Conservation (phyloP, 2,113 vertebrate species). For the Riparia riparia region DNA sequence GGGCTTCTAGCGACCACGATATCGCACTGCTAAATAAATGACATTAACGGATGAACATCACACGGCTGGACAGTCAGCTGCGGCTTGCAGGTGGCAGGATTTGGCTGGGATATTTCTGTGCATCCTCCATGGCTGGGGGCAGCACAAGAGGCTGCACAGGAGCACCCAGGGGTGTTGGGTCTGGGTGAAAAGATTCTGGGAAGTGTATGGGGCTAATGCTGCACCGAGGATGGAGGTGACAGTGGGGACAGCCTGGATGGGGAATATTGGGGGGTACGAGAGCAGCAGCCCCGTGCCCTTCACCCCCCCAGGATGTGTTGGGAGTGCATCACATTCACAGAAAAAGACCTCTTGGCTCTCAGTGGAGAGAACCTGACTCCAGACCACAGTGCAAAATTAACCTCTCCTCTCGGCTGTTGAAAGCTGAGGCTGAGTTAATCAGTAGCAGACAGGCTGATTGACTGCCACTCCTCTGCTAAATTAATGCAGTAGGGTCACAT, state of each 20-base stretch:
- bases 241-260: neutral
- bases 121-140: neutral
- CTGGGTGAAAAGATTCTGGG: neutral
- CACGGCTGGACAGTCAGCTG: neutral
- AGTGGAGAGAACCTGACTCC: neutral
- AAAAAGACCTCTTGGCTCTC: neutral
- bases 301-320: fast-evolving
- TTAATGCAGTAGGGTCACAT: neutral
- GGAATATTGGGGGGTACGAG: fast-evolving
- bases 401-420: neutral
- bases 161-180: neutral
- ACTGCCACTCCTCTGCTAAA: conserved; percentile 1
- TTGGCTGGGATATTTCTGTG: neutral
- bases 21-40: neutral
- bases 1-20: neutral
- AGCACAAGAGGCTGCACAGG: neutral
- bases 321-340: neutral
- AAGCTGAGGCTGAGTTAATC: neutral
- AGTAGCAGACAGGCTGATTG: neutral
- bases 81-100: neutral
- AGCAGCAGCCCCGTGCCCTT: neutral
- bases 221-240: neutral
- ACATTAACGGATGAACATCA: neutral
- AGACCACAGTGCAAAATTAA: neutral
- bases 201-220: neutral